A percentile compares a stretch with the other conserved stretches of the same genome.
phyloP scores from a whole-genome alignment of 2,888 invertebrate species.

The Brenthis daphne region DNA sequence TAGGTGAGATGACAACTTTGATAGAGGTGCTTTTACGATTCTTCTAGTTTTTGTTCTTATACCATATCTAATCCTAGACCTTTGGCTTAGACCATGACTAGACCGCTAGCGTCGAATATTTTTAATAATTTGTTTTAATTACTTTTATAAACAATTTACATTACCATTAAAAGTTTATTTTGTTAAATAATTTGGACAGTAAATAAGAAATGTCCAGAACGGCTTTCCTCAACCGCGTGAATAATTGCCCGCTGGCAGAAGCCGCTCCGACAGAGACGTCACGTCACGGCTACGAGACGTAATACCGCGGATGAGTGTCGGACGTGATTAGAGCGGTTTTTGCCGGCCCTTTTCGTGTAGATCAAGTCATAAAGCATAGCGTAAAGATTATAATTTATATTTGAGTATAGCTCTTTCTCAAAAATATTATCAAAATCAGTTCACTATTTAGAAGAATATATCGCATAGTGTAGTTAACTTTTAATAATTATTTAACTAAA shows the following conservation, averaged over 20 bases:
- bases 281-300: constrained; percentile 35
- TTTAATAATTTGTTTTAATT: too few species aligned
- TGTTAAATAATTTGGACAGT: not conserved
- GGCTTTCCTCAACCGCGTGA: not conserved
- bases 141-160: too few species aligned
- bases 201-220: not conserved
- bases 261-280: constrained; percentile 39
- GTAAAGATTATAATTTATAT: not conserved
- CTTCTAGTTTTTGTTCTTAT: too few species aligned
- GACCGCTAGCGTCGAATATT: too few species aligned
- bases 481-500: too few species aligned
- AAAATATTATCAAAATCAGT: not conserved
- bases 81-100: too few species aligned
- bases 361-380: constrained; percentile 4
- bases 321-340: constrained; percentile 43
- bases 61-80: too few species aligned
- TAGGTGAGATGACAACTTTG: too few species aligned
- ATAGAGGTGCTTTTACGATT: too few species aligned
- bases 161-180: not conserved
- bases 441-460: not conserved
- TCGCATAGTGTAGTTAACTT: not conserved
- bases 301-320: constrained; percentile 38
- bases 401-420: not conserved
- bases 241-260: constrained; percentile 22
- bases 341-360: constrained; percentile 17